Evolutionary conservation across 2,888 invertebrate genomes (phyloP), one percentile per base, ranked within the genome.

Genomic region (Aromia moschata): DNA sequence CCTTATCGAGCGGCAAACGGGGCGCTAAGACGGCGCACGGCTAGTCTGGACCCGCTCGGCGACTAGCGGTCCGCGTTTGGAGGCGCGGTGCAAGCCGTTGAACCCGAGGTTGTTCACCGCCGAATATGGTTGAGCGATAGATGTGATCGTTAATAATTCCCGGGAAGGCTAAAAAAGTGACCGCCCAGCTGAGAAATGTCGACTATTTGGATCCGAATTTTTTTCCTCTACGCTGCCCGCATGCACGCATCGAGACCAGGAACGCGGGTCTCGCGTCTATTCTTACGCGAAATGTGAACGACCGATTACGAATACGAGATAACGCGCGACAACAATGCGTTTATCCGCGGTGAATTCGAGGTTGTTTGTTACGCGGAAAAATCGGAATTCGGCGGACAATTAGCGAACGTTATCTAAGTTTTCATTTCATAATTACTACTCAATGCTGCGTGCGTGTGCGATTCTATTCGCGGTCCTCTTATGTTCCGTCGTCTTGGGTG

Each of bases 61-160:
- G 59, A 60, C 53, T 62, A 66, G 72, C 74, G 72, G 71, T 61
- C 64, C 65, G 62, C 69, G 73, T 66, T 73, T 73, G 74, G 74
- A 77, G 77, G 77, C 75, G 77, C 76, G 76, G 75, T 47, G 60
- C 53, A 41, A 78, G 79, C 72, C 80, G 76, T 76, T 79, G 80
- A 80, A 80, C 80, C 72, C 76, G 61, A 77, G 80, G 79, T 80
- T 80, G 76, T 77, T 79, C 76, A 80, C 79, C 79, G 78, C 79
- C 80, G 73, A 79, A 79, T 78, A 78, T 77, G 75, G 76, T 71
- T 73, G 76, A 77, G 72, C 68, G 70, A 72, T 67, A 71, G 71
- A 71, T 67, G 68, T 70, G 70, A 68, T 70, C 65, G 63, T 65
- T 65, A 60, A 58, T 62, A 46, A 44, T 58, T 41, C 51, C 51